Conservation (phyloP, 2,113 vertebrate species). For the Marcusenius ussheri region DNA sequence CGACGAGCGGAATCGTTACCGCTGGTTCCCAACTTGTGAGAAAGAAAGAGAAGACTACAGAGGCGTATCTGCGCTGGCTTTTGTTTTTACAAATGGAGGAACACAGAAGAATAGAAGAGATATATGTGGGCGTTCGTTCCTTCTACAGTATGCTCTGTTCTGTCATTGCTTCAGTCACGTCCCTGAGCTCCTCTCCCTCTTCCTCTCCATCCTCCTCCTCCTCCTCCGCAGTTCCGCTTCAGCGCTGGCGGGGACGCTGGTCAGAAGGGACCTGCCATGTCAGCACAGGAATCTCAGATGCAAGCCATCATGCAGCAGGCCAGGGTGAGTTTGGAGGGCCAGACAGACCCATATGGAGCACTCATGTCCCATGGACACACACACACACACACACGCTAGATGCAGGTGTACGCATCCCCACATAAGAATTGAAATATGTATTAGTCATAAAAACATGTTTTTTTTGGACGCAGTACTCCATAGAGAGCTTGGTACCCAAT, state of each 20-base stretch:
- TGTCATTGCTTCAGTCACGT: not conserved
- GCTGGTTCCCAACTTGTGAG: not conserved
- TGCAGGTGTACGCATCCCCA: not conserved
- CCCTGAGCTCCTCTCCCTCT: conserved; percentile 1
- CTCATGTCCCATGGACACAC: not conserved
- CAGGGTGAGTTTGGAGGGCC: conserved; percentile 62
- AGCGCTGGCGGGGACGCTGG: conserved; percentile 70
- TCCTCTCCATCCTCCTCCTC: not conserved
- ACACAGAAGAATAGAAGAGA: not conserved
- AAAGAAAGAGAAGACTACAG: not conserved
- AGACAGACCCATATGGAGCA: not conserved
- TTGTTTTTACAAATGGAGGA: not conserved
- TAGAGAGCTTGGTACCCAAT: not conserved
- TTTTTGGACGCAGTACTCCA: not conserved
- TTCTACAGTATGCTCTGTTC: not conserved
- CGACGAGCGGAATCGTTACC: not conserved
- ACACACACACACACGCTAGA: not conserved
- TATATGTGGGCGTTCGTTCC: not conserved
- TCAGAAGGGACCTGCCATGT: conserved; percentile 72
- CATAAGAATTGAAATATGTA: not conserved
- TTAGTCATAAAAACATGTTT: not conserved
- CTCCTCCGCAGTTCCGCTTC: conserved; percentile 75
- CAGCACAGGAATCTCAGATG: conserved; percentile 89
- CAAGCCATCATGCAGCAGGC: conserved; percentile 95
- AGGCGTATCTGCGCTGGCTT: not conserved